Percentiles rank a stretch among this genome's conserved stretches.
Conservation (phyloP, 2,797 vertebrate genomes). For the Vipera ursinii region DNA sequence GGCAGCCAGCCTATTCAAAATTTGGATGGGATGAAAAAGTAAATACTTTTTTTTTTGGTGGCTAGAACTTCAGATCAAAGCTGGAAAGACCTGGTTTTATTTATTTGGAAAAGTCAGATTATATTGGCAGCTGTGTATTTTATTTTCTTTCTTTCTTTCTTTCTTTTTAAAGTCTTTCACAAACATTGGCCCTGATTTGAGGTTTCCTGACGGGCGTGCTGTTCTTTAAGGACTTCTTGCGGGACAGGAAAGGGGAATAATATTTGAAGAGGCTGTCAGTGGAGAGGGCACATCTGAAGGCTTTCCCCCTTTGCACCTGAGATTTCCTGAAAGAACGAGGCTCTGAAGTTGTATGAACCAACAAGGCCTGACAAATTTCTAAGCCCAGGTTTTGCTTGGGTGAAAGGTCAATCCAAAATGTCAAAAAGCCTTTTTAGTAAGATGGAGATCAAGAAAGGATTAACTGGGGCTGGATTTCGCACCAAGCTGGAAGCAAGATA, state of each 20-base stretch:
- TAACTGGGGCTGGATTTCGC: not conserved
- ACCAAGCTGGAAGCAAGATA: not conserved
- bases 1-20: constrained; percentile 25
- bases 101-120: constrained; percentile 69
- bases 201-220: constrained; percentile 59
- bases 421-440: not conserved
- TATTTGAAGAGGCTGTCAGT: rapidly evolving
- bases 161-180: constrained; percentile 42
- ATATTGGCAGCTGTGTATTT: constrained; percentile 68
- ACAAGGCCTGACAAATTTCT: no score
- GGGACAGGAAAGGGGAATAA: constrained; percentile 21
- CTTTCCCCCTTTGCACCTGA: not conserved
- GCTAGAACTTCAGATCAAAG: constrained; percentile 64
- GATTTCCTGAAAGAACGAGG: not conserved
- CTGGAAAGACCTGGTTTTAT: constrained; percentile 39
- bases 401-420: not conserved
- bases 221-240: constrained; percentile 13
- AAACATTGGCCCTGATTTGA: constrained; percentile 65
- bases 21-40: constrained; percentile 65
- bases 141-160: not conserved
- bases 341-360: not conserved
- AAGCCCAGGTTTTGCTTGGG: not conserved
- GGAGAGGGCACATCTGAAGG: not conserved
- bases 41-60: constrained; percentile 43
- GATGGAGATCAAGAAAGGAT: not conserved